A percentile compares a stretch with the other conserved stretches of the same genome.
Conservation (phyloP, 2,888 invertebrate genomes). For the Agriopis aurantiaria region DNA sequence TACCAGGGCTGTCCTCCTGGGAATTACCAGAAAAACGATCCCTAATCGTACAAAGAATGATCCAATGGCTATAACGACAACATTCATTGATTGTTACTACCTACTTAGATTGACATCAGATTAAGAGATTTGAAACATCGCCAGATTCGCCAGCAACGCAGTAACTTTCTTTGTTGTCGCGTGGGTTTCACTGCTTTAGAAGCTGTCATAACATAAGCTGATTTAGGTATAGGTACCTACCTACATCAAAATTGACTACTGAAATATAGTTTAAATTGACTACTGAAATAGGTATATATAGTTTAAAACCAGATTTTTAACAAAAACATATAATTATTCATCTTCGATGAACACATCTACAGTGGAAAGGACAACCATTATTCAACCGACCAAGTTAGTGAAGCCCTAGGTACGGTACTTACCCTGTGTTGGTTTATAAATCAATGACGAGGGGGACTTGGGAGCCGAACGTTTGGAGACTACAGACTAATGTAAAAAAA, state of each 20-base stretch:
- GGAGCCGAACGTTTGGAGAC: slow-evolving; percentile 51
- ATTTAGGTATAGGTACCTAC: too few relatives aligned
- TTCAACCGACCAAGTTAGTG: neutral
- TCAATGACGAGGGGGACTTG: slow-evolving; percentile 67
- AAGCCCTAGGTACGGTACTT: slow-evolving; percentile 59
- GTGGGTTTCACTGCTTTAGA: slow-evolving; percentile 4
- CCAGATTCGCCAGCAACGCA: neutral
- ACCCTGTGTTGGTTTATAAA: slow-evolving; percentile 63
- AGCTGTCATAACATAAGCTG: neutral
- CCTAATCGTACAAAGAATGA: slow-evolving; percentile 40
- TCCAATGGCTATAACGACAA: slow-evolving; percentile 24
- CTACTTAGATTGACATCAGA: neutral
- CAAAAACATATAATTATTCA: too few relatives aligned
- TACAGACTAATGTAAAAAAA: slow-evolving; percentile 54
- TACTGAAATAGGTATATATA: too few relatives aligned
- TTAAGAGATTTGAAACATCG: neutral
- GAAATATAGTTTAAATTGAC: too few relatives aligned
- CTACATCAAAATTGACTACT: too few relatives aligned
- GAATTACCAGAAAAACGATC: slow-evolving; percentile 41
- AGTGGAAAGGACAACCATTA: neutral
- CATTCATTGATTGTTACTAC: slow-evolving; percentile 10
- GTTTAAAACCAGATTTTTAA: too few relatives aligned
- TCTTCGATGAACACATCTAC: too few relatives aligned
- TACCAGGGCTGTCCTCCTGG: slow-evolving; percentile 62
- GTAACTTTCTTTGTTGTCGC: neutral